Conservation (phyloP, 2,797 vertebrate species). For the Gephyroberyx darwinii region DNA sequence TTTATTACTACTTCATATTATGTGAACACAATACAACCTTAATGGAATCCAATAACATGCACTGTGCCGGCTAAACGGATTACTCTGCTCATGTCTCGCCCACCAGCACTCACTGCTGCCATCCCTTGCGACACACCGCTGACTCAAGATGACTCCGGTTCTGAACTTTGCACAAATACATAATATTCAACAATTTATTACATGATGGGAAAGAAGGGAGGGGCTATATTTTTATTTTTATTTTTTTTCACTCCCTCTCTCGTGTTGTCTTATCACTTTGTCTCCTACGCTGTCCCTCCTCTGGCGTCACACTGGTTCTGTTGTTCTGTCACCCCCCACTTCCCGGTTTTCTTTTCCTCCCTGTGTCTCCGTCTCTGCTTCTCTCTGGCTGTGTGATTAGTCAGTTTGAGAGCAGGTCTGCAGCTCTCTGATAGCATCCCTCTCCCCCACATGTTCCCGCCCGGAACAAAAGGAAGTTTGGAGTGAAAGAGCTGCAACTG, state of each 20-base stretch:
- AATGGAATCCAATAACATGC: constrained; percentile 66
- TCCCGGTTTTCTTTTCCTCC: not conserved
- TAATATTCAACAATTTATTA: constrained; percentile 48
- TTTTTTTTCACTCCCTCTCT: not conserved
- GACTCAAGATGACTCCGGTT: constrained; percentile 34
- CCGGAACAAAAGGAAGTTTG: constrained; percentile 65
- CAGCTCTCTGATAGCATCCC: constrained; percentile 62
- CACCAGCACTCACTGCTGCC: constrained; percentile 40
- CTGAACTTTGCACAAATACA: constrained; percentile 47
- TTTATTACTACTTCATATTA: constrained; percentile 56
- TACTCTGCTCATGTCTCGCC: constrained; percentile 54
- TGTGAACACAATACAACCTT: constrained; percentile 49
- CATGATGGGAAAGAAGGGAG: constrained; percentile 11
- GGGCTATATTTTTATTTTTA: not conserved
- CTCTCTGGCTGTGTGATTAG: constrained; percentile 63
- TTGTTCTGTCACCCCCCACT: not conserved
- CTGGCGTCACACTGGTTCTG: constrained; percentile 22
- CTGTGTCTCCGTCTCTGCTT: constrained; percentile 19
- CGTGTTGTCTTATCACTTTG: constrained; percentile 7
- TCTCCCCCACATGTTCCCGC: constrained; percentile 40
- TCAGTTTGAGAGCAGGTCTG: constrained; percentile 64
- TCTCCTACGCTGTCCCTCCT: constrained; percentile 9
- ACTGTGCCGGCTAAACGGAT: constrained; percentile 56
- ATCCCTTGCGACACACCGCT: constrained; percentile 29
- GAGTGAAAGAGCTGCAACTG: constrained; percentile 49